Conservation (phyloP, 2,888 invertebrate genomes). For the Euplexia lucipara region DNA sequence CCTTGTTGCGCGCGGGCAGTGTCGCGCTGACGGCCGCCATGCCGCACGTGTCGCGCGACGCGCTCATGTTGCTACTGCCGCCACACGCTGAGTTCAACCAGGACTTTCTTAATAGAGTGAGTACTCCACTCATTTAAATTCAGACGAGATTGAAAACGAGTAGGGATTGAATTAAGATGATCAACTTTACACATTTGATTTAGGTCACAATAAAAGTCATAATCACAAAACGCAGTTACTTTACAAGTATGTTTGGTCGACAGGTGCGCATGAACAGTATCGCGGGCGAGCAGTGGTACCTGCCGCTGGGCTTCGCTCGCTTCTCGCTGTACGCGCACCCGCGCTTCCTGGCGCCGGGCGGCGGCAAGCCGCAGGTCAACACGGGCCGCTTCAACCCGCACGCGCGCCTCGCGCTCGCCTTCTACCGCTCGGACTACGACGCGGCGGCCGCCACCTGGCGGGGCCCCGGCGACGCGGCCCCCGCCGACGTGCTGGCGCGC, state of each 20-base stretch:
- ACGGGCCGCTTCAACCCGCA: slow-evolving; percentile 76
- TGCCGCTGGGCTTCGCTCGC: slow-evolving; percentile 96
- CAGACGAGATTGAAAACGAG: no score
- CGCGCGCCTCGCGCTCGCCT: slow-evolving; percentile 94
- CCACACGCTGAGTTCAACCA: slow-evolving; percentile 93
- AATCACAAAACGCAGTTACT: no score
- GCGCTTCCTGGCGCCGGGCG: slow-evolving; percentile 92
- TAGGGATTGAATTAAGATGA: no score
- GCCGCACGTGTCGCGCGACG: slow-evolving; percentile 84
- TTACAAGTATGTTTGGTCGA: background rate
- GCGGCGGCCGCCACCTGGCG: slow-evolving; percentile 72
- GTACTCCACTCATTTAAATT: background rate
- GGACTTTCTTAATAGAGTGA: slow-evolving; percentile 96
- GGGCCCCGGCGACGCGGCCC: slow-evolving; percentile 28
- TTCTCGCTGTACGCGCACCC: slow-evolving; percentile 95
- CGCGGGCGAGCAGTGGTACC: slow-evolving; percentile 96
- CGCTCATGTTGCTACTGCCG: slow-evolving; percentile 93
- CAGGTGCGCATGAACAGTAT: slow-evolving; percentile 99
- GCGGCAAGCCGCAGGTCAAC: slow-evolving; percentile 91
- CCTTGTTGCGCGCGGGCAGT: slow-evolving; percentile 88
- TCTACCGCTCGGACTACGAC: slow-evolving; percentile 96
- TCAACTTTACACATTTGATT: no score
- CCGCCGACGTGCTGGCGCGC: slow-evolving; percentile 83
- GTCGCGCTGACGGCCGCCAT: slow-evolving; percentile 90
- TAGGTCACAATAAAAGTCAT: no score